Conservation (phyloP, 2,888 invertebrate genomes). For the Hybos culiciformis region DNA sequence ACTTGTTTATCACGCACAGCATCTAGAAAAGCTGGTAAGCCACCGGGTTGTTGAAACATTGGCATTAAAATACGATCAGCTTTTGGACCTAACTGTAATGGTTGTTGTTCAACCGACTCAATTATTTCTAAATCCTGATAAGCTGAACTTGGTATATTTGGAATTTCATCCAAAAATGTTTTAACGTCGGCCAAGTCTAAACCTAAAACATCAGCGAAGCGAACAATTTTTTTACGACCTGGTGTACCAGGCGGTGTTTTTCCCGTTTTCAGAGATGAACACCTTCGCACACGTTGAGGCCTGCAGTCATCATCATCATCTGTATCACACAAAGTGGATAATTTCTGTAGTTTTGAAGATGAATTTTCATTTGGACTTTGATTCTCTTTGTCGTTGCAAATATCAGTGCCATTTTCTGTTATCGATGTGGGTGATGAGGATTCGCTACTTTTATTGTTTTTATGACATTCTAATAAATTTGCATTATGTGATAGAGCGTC, state of each 20-base stretch:
- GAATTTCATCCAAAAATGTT: slow-evolving; percentile 79
- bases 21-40: slow-evolving; percentile 56
- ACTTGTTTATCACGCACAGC: slow-evolving; percentile 63
- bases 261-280: slow-evolving; percentile 77
- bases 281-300: slow-evolving; percentile 58
- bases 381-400: not conserved
- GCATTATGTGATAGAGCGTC: too few species aligned
- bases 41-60: slow-evolving; percentile 73
- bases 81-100: slow-evolving; percentile 40
- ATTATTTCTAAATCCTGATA: slow-evolving; percentile 62
- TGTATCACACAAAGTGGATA: slow-evolving; percentile 16
- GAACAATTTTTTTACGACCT: slow-evolving; percentile 81
- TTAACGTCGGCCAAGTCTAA: slow-evolving; percentile 82
- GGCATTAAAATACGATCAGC: slow-evolving; percentile 49
- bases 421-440: not conserved
- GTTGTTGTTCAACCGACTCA: slow-evolving; percentile 40
- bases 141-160: slow-evolving; percentile 75
- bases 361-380: not conserved
- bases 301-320: slow-evolving; percentile 40
- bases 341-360: not conserved
- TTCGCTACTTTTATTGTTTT: too few species aligned
- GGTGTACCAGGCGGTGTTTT: slow-evolving; percentile 90
- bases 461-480: too few species aligned
- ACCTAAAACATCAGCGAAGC: slow-evolving; percentile 89
- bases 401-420: not conserved